phyloP scores from a whole-genome alignment of 2,797 vertebrate genomes.

The Falco berigora region DNA sequence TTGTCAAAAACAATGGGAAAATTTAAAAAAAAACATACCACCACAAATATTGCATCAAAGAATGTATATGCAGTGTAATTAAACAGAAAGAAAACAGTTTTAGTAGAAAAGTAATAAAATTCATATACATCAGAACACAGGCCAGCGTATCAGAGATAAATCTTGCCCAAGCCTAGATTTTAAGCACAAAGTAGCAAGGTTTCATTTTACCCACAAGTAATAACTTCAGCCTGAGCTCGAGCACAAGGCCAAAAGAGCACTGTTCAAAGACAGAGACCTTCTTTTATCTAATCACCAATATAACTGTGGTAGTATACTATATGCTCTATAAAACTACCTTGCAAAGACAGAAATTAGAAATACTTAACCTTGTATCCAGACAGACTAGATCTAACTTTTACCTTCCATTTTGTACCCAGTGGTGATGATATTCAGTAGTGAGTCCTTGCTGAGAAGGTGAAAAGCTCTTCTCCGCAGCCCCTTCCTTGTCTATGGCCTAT shows the following conservation, averaged over 20 bases:
- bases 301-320: background rate
- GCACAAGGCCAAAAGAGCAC: background rate
- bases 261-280: background rate
- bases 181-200: background rate
- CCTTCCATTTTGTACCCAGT: background rate
- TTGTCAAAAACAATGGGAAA: background rate
- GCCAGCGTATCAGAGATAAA: background rate
- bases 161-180: background rate
- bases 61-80: background rate
- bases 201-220: background rate
- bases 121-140: too few relatives aligned
- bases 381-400: background rate
- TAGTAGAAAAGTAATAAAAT: background rate
- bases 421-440: background rate
- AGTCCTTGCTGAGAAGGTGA: background rate
- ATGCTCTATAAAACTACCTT: background rate
- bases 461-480: background rate
- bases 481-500: background rate
- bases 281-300: background rate
- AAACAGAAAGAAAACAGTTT: background rate
- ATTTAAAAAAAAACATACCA: background rate
- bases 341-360: background rate
- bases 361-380: background rate
- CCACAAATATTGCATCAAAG: background rate
- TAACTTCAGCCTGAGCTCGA: background rate